Evolutionary conservation across 1,140 invertebrate species (phyloP), one percentile per base, ranked within the genome.

Genomic region (Papilio xuthus): DNA sequence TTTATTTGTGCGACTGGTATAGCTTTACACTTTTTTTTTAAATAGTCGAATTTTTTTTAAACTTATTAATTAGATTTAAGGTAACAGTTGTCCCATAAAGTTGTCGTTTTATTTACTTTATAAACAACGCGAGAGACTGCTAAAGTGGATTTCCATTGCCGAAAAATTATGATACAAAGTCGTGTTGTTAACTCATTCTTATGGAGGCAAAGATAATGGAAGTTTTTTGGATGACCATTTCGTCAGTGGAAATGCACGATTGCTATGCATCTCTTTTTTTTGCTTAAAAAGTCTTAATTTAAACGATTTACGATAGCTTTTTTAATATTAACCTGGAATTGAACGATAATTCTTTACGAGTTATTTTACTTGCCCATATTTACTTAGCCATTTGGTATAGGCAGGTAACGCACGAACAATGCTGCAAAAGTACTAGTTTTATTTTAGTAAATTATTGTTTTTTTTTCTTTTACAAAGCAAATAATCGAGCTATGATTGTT

Each of bases 401-500:
- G 41, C 37, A 73, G 10, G 26, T 28, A 70, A 20, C 20, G 70
- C 71, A 47, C 71, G 41, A 73, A 23, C 20, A 23, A 67, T 44
- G 71, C 41, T 73, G 42, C 71, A 42, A 2, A 42, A 26, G 26
- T 50, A 26, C 13, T 73, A 47, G 44, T 23, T 73, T 73, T 73
- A 26, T 23, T 73, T 50, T 26, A 73, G 71, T 73, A 79, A 79
- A 44, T 73, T 75, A 74, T 79, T 53, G n/a, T 74, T 41, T 18
- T 79, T 67, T 28, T 75, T 60, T 77, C 71, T 44, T 18, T 63
- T 42, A 71, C 32, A 13, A 47, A 41, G 73, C 73, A 75, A 76
- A 69, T 78, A 50, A 78, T 70, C 76, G 79, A 80, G 80, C 77
- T 81, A 77, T 78, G 41, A 75, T 23, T 72, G 75, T 78, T 28